These are phyloP conservation scores for Erythrocercus mccallii DNA, from an alignment of 2,113 vertebrate genomes.

Conservation along the genomic window DNA sequence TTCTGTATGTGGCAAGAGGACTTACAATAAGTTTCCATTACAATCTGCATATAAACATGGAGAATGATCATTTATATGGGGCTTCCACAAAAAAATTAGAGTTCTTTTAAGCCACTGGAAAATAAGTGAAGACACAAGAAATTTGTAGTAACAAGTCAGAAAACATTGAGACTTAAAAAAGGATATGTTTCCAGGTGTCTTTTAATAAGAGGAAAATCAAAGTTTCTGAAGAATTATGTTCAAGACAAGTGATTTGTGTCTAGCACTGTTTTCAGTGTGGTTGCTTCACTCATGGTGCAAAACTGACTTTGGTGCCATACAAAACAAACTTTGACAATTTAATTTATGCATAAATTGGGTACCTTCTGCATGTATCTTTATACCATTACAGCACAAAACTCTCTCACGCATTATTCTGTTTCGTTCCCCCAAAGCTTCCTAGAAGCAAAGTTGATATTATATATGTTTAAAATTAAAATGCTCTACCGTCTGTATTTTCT, in stretches of 20 bases:
- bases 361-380: not conserved
- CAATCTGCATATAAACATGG: not conserved
- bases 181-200: not conserved
- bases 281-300: rapidly evolving
- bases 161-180: not conserved
- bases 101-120: not conserved
- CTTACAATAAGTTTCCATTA: not conserved
- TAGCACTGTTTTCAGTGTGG: not conserved
- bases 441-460: not conserved
- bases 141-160: not conserved
- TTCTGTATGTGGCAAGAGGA: not conserved
- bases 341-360: not conserved
- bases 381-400: not conserved
- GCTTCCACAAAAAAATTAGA: not conserved
- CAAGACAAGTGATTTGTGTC: not conserved
- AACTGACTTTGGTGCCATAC: not conserved
- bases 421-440: not conserved
- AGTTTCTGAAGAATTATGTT: not conserved
- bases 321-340: not conserved
- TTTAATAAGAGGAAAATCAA: not conserved
- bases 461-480: not conserved
- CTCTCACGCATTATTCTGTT: not conserved
- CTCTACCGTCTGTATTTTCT: not conserved
- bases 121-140: not conserved
- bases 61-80: not conserved